These are phyloP conservation scores for Chroicocephalus ridibundus DNA, from an alignment of 2,113 vertebrate genomes.

Conservation along the genomic window DNA sequence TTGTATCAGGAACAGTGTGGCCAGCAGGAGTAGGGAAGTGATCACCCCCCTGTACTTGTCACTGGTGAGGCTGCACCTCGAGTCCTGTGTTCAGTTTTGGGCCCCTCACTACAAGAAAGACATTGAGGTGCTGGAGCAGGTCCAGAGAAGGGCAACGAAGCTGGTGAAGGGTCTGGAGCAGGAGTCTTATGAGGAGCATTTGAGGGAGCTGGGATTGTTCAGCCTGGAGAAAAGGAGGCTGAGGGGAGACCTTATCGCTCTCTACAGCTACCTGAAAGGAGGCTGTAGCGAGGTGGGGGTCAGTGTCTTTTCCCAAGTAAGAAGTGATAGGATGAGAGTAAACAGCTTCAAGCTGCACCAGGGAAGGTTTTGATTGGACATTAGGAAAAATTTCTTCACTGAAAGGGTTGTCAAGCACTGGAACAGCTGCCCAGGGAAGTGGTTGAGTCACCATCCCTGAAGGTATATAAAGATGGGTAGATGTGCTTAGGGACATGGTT, in stretches of 20 bases:
- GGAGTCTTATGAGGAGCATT: not conserved
- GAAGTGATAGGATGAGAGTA: not conserved
- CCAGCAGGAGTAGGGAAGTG: not conserved
- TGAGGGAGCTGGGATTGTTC: not conserved
- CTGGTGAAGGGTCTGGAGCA: not conserved
- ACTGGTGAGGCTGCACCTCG: not conserved
- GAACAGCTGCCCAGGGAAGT: not conserved
- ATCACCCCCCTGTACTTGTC: too few relatives aligned
- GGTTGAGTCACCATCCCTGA: not conserved
- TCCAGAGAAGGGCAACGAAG: not conserved
- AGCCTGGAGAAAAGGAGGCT: not conserved
- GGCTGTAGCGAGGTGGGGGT: not conserved
- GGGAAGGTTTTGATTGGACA: not conserved
- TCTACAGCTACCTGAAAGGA: not conserved
- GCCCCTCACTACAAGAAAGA: not conserved
- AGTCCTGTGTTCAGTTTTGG: not conserved
- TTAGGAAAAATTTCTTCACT: not conserved
- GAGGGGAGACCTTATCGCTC: not conserved
- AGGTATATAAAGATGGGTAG: not conserved
- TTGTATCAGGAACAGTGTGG: not conserved
- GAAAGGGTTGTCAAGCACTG: not conserved
- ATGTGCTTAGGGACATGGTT: not conserved
- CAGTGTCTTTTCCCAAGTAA: not conserved
- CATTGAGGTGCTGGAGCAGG: not conserved
- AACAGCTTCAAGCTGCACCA: not conserved